Conservation (phyloP, 2,797 vertebrate genomes). For the Crypturellus tataupa region DNA sequence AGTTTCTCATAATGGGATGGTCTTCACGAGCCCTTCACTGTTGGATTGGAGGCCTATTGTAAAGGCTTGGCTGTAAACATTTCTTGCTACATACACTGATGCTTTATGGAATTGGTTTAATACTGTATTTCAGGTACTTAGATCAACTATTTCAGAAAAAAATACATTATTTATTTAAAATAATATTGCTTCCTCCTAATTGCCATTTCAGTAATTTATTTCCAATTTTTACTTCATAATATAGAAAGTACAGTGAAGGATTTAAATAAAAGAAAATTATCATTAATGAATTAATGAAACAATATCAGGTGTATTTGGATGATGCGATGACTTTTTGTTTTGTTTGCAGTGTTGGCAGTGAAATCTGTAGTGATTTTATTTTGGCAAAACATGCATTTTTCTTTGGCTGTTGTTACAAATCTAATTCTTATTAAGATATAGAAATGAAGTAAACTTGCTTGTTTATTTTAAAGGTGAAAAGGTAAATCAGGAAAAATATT, state of each 20-base stretch:
- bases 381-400: not conserved
- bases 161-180: not conserved
- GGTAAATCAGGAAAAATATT: not conserved
- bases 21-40: conserved; percentile 97
- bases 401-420: not conserved
- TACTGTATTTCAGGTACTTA: conserved; percentile 84
- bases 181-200: not conserved
- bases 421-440: not conserved
- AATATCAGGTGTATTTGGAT: not conserved
- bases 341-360: not conserved
- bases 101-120: conserved; percentile 81
- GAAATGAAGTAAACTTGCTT: not conserved
- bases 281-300: not conserved
- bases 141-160: not conserved
- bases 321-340: not conserved
- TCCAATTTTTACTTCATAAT: not conserved
- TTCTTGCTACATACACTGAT: conserved; percentile 77
- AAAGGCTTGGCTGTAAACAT: conserved; percentile 86
- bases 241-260: not conserved
- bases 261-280: not conserved
- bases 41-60: conserved; percentile 94
- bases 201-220: not conserved
- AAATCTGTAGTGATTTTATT: not conserved
- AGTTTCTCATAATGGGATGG: conserved; percentile 96
- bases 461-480: not conserved